These are phyloP conservation scores for Palythoa caribaeorum DNA, from an alignment of 92 coral and sea anemone species.

Conservation along the genomic window DNA sequence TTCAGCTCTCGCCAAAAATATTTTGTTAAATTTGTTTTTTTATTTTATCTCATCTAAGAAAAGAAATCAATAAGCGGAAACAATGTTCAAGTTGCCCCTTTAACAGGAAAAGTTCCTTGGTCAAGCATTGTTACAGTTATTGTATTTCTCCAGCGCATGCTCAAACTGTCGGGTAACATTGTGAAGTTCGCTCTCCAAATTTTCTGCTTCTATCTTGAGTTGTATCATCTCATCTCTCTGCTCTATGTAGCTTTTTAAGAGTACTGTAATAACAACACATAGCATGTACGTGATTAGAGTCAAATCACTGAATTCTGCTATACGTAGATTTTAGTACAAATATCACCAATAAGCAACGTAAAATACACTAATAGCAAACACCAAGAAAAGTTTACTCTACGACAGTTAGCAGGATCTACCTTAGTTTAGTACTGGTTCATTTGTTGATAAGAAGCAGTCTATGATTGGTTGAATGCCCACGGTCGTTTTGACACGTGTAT, in stretches of 20 bases:
- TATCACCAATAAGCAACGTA: neutral
- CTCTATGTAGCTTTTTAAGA: conserved; percentile 71
- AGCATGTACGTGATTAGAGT: neutral
- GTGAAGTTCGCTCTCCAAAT: conserved; percentile 78
- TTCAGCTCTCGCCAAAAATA: too few species aligned
- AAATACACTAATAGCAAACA: too few species aligned
- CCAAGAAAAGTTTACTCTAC: too few species aligned
- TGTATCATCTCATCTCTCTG: conserved; percentile 83
- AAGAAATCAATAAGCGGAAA: too few species aligned
- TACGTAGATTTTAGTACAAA: neutral
- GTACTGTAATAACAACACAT: conserved; percentile 49
- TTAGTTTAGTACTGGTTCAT: too few species aligned
- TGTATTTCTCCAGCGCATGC: conserved; percentile 74
- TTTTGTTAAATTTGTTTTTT: too few species aligned
- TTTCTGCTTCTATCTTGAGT: conserved; percentile 68
- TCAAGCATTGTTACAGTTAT: conserved; percentile 56
- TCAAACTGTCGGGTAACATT: conserved; percentile 67
- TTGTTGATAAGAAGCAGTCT: too few species aligned
- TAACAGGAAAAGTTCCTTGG: neutral
- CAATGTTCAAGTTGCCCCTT: neutral
- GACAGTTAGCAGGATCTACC: too few species aligned
- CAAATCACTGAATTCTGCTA: neutral
- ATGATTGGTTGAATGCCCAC: too few species aligned
- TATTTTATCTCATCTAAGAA: too few species aligned
- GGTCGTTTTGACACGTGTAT: too few species aligned